Evolutionary conservation across 2,797 vertebrate species (phyloP), one percentile per base, ranked within the genome.

Genomic region (Scarus forsteni): DNA sequence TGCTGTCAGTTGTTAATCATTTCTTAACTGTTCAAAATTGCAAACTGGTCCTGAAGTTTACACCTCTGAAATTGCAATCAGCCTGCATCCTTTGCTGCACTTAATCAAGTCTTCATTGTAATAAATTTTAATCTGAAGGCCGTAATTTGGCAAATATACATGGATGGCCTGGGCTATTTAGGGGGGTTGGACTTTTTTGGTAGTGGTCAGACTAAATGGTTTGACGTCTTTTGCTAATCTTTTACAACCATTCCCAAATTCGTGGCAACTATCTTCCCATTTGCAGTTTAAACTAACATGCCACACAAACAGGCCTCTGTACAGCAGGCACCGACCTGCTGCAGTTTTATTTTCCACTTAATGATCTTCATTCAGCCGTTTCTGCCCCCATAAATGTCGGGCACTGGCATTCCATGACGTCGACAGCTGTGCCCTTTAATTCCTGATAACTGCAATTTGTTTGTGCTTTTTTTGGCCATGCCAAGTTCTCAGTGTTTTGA

Each of bases 361-460:
- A 90, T 81, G 82, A 77, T 83, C 51, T 73, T 79, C 75, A 63
- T 86, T 88, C 81, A 46, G 27, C 67, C 76, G 60, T 81, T 69
- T 60, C 50, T 60, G 66, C 45, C 18, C 39, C 51, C 60, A 52
- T 80, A 70, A 75, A 68, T 72, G 18, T 52, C 42, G 66, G 1
- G 16, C 9, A 8, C 75, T 73, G 71, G 67, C 80, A 78, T 86
- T 79, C 77, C 74, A 3, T 59, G 75, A 73, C 60, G 55, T 88
- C 70, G 66, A 15, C 60, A 63, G 60, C 71, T 38, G 6, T 66
- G 72, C 63, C 67, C 80, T 85, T 84, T 87, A 58, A 85, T 90
- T 90, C 88, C 73, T 73, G 73, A 89, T 89, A 89, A 91, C 89
- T 88, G 86, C 66, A 70, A 89, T 89, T 78, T 77, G 80, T 86